Conservation (phyloP, 1,140 invertebrate genomes). For the Pseudomyrmex cubaensis region DNA sequence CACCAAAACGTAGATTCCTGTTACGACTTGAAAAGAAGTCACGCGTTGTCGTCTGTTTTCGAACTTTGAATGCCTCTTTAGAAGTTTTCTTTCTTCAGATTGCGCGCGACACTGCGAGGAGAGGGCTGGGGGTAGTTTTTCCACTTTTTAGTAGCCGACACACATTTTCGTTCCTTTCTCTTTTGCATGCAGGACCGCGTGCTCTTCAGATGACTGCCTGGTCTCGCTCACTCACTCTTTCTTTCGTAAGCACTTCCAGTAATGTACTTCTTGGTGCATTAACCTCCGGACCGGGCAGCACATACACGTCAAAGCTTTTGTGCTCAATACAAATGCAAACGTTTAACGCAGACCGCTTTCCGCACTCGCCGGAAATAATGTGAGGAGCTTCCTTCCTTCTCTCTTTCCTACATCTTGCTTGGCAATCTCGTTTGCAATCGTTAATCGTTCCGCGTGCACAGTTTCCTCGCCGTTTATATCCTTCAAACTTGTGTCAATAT, state of each 20-base stretch:
- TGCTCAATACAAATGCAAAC: conserved; percentile 14
- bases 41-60: conserved; percentile 41
- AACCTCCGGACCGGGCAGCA: conserved; percentile 71
- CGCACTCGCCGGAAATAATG: background rate
- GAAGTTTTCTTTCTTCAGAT: conserved; percentile 6
- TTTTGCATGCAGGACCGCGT: background rate
- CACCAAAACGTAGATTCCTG: conserved; percentile 27
- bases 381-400: conserved; percentile 12
- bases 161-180: background rate
- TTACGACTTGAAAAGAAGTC: conserved; percentile 42
- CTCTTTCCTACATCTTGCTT: background rate
- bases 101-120: background rate
- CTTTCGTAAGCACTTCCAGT: conserved; percentile 75
- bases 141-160: conserved; percentile 24
- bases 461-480: background rate
- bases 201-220: conserved; percentile 13
- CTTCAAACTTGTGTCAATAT: no score
- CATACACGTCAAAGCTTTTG: conserved; percentile 48
- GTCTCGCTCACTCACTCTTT: conserved; percentile 64
- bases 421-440: background rate
- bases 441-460: conserved; percentile 1
- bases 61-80: conserved; percentile 47
- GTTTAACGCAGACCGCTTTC: background rate
- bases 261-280: conserved; percentile 83
- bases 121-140: no score